These are phyloP conservation scores for Elmis aenea DNA, from an alignment of 2,888 invertebrate species.

Conservation along the genomic window DNA sequence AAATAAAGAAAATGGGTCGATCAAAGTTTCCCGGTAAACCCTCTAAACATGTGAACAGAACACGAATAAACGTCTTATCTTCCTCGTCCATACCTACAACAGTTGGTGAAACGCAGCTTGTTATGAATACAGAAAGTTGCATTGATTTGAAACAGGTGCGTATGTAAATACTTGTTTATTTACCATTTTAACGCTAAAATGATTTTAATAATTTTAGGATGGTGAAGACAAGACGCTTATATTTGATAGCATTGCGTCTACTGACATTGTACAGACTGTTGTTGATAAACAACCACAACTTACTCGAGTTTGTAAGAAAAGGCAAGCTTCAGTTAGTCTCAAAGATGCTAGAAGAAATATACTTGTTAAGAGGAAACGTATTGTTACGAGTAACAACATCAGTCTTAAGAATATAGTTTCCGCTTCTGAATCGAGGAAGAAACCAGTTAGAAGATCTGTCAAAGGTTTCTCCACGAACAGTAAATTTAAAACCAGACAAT, in stretches of 20 bases:
- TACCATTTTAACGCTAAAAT: too few species aligned
- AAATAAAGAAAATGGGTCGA: conserved; percentile 58
- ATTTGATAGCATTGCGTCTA: too few species aligned
- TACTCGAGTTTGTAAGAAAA: too few species aligned
- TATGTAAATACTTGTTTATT: too few species aligned
- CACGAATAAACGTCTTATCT: conserved; percentile 74
- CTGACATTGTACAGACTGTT: too few species aligned
- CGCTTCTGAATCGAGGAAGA: too few species aligned
- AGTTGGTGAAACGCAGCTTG: conserved; percentile 34
- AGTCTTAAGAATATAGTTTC: too few species aligned
- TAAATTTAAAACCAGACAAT: conserved; percentile 21
- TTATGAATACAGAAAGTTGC: conserved; percentile 40
- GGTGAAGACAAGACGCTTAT: too few species aligned
- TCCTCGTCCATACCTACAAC: conserved; percentile 37
- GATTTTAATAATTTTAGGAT: too few species aligned
- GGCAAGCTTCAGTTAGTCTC: too few species aligned
- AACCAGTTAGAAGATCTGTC: conserved; percentile 24
- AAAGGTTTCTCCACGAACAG: conserved; percentile 21
- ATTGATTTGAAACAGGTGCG: conserved; percentile 40
- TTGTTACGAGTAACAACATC: too few species aligned
- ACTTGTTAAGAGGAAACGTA: conserved; percentile 6
- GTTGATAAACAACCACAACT: too few species aligned
- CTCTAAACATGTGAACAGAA: conserved; percentile 80
- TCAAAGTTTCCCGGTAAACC: conserved; percentile 86
- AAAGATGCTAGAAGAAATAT: conserved; percentile 9